Conservation (phyloP, 2,113 vertebrate species). For the Syngnathus typhle region DNA sequence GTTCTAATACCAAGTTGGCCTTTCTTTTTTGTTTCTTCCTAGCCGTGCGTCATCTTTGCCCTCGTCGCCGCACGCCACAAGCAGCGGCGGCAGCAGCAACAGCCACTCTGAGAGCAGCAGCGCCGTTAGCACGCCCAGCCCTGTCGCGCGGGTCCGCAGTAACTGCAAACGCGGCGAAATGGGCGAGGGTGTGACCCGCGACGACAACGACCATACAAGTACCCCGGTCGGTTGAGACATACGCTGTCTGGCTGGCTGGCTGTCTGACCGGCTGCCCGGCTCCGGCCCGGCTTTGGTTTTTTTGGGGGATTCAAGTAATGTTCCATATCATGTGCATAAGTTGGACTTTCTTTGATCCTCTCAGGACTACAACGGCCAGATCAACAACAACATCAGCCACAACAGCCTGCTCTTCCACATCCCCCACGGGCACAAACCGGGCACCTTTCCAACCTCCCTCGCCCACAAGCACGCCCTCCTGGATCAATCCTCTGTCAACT, state of each 20-base stretch:
- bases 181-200: background rate
- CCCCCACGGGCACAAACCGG: conserved; percentile 79
- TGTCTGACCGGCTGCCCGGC: too few species aligned
- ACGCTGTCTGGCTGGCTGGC: too few species aligned
- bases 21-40: background rate
- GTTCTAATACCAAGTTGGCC: background rate
- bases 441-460: conserved; percentile 80
- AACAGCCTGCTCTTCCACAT: conserved; percentile 72
- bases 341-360: background rate
- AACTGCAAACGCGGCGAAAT: conserved; percentile 54
- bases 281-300: too few species aligned
- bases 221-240: conserved; percentile 31
- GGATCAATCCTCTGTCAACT: conserved; percentile 71
- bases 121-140: conserved; percentile 71
- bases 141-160: conserved; percentile 59
- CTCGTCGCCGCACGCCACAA: conserved; percentile 57
- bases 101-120: conserved; percentile 75
- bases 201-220: conserved; percentile 19
- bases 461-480: conserved; percentile 46
- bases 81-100: conserved; percentile 60
- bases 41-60: conserved; percentile 59
- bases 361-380: conserved; percentile 48
- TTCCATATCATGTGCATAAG: too few species aligned
- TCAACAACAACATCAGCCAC: conserved; percentile 45
- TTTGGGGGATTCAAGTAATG: too few species aligned